These are phyloP conservation scores for Synergus umbraculus DNA, from an alignment of 2,888 invertebrate genomes.

Conservation along the genomic window DNA sequence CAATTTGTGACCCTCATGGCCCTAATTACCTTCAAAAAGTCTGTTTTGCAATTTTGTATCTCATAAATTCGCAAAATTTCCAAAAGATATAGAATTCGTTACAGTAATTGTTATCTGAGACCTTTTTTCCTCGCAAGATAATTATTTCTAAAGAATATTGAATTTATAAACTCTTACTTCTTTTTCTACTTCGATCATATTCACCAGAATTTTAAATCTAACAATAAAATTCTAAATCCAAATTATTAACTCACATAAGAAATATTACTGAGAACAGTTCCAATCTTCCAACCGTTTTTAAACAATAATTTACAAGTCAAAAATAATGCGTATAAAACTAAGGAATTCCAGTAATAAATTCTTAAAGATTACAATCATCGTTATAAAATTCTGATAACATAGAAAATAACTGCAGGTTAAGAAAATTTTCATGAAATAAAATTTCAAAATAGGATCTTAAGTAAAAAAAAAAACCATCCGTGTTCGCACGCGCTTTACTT, in stretches of 20 bases:
- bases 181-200: neutral
- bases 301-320: neutral
- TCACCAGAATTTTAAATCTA: neutral
- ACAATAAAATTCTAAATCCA: neutral
- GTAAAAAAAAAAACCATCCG: conserved; percentile 2
- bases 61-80: conserved; percentile 11
- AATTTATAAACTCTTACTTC: conserved; percentile 1
- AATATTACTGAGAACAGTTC: neutral
- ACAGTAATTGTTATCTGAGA: neutral
- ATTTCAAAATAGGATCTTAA: neutral
- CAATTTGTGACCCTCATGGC: neutral
- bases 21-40: neutral
- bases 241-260: neutral
- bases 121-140: neutral
- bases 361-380: neutral
- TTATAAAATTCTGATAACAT: neutral
- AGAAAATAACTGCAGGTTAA: neutral
- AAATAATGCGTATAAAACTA: conserved; percentile 1
- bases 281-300: neutral
- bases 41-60: conserved; percentile 17
- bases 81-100: conserved; percentile 1
- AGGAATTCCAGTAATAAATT: neutral
- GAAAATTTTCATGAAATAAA: neutral
- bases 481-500: conserved; percentile 14
- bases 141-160: neutral